A percentile compares a stretch with the other conserved stretches of the same genome.
Conservation (phyloP, 2,797 vertebrate genomes). For the Hipposideros larvatus region DNA sequence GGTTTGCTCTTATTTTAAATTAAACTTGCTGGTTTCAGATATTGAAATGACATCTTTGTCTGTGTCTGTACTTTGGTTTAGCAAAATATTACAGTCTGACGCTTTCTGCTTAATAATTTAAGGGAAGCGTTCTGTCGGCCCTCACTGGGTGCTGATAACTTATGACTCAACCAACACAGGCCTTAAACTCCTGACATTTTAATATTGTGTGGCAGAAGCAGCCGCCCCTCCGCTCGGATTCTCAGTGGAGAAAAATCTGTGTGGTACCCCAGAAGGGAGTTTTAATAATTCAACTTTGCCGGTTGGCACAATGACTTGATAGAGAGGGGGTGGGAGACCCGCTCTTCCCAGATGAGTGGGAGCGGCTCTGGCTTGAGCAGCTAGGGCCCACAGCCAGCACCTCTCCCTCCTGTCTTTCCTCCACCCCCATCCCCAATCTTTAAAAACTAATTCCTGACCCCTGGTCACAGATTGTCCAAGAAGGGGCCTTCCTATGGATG, state of each 20-base stretch:
- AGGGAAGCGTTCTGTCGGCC: constrained; percentile 89
- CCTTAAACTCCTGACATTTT: constrained; percentile 90
- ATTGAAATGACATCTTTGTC: constrained; percentile 97
- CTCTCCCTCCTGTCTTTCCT: neutral
- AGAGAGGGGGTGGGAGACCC: neutral
- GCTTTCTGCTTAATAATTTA: constrained; percentile 93
- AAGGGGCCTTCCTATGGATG: neutral
- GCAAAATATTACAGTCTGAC: constrained; percentile 94
- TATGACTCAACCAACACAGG: constrained; percentile 88
- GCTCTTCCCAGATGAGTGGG: constrained; percentile 21
- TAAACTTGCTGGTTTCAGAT: constrained; percentile 99
- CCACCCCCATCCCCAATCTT: neutral
- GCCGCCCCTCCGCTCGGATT: constrained; percentile 70
- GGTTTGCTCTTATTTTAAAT: constrained; percentile 99
- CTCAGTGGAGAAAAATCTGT: constrained; percentile 76
- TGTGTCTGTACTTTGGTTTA: constrained; percentile 95
- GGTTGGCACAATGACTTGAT: constrained; percentile 52
- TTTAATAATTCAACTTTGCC: constrained; percentile 84
- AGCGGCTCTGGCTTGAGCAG: neutral
- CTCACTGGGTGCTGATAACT: constrained; percentile 89
- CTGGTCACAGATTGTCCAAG: neutral
- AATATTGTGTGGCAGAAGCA: constrained; percentile 85
- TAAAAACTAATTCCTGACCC: neutral
- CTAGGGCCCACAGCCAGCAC: neutral
- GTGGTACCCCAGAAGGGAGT: constrained; percentile 75